Base-by-base conservation (phyloP, 1,140 invertebrate genomes). In the Drosophila ercepeae region DNA sequence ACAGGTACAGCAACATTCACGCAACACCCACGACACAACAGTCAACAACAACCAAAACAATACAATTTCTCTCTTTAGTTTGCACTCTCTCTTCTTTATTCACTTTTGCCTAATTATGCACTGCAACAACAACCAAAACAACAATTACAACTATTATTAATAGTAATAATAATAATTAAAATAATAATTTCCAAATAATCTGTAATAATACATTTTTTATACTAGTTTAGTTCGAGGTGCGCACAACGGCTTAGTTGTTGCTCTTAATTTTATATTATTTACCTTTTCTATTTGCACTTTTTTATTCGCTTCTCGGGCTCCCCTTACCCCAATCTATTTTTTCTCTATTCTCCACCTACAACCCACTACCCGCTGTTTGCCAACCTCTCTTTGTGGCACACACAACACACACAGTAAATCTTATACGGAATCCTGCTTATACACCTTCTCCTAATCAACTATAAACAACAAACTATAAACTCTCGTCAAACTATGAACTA, bases 1-100 rank as follows among this genome's bases (percentile, higher is more conserved):
- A 75, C 63, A 91, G 90, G 90, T 91, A 91, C 72, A 71, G 71
- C 52, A 67, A 53, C 49, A 58, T 57, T 57, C 45, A 63, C 61
- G 21, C 60, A 76, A 82, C 50, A 53, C 72, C 29, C 54, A 70
- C 25, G 18, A 76, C 29, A 72, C 48, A 25, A 49, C 58, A 32
- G 29, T 29, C 34, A 71, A 67, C 41, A 50, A 68, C 41, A 41
- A 57, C 21, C 74, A 65, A 46, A 50, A 68, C 41, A 54, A 51
- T 51, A 44, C 53, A 67, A 42, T 71, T 69, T 70, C 57, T 70
- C 27, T 76, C 50, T 75, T 78, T 67, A 76, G 64, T 86, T 86
- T 81, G 77, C 76, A 88, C 82, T 55, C 18, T 75, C 32, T 79
- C 48, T 72, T 52, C 3, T 16, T 75, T 63, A 71, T 61, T 54